Conservation (phyloP, 2,113 vertebrate species). For the Plecturocebus donacophilus region DNA sequence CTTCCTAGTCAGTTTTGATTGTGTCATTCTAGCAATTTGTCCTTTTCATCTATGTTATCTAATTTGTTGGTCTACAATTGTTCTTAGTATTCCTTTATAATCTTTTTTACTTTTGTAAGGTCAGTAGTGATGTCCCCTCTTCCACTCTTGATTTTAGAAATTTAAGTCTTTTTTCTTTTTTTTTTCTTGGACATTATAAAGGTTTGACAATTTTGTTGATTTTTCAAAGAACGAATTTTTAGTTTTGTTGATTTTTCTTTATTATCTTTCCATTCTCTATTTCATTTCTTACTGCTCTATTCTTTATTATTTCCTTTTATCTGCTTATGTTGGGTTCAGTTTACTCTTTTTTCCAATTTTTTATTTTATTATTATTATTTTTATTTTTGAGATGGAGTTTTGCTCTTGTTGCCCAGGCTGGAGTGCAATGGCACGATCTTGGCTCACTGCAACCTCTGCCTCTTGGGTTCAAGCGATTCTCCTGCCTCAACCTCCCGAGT, state of each 20-base stretch:
- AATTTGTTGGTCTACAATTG: background rate
- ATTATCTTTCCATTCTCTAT: conserved; percentile 2
- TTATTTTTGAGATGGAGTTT: background rate
- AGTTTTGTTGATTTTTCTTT: background rate
- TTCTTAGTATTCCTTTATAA: background rate
- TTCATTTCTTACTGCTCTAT: background rate
- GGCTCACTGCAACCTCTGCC: background rate
- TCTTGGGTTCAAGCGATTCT: background rate
- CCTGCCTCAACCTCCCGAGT: background rate
- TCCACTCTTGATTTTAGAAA: conserved; percentile 16
- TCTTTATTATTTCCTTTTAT: background rate
- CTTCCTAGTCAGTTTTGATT: background rate
- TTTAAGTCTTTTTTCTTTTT: background rate
- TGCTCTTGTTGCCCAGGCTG: background rate
- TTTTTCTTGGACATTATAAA: background rate
- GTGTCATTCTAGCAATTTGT: background rate
- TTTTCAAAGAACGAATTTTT: background rate
- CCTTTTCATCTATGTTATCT: conserved; percentile 16
- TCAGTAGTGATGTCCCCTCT: background rate
- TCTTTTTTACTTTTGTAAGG: background rate
- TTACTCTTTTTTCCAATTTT: background rate
- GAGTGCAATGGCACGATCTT: background rate
- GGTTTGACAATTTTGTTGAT: background rate
- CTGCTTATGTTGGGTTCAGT: background rate
- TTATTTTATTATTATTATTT: background rate